A percentile compares a stretch with the other conserved stretches of the same genome.
These are phyloP conservation scores for Hypomesus transpacificus DNA, from an alignment of 2,113 vertebrate genomes.

Conservation along the genomic window DNA sequence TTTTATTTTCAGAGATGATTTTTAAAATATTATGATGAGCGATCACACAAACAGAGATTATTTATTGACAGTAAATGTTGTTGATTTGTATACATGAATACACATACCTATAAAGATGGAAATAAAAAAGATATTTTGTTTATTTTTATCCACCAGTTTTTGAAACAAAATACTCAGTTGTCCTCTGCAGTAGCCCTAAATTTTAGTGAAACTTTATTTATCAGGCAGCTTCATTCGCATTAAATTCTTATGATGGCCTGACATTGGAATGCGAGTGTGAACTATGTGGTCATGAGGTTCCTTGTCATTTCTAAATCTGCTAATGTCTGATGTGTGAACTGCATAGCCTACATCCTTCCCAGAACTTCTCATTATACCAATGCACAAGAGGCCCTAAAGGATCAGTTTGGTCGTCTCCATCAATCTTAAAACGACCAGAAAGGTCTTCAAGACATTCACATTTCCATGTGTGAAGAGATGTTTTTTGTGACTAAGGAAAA, in stretches of 20 bases:
- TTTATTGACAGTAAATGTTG: constrained; percentile 8
- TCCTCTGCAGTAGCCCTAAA: not conserved
- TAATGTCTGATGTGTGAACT: too few species aligned
- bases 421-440: too few species aligned
- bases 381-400: not conserved
- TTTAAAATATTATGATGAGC: not conserved
- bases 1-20: not conserved
- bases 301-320: too few species aligned
- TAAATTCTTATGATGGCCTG: too few species aligned
- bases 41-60: not conserved
- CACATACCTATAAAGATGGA: not conserved
- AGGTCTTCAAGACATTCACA: not conserved
- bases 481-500: constrained; percentile 19
- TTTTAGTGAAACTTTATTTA: not conserved
- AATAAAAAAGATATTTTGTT: not conserved
- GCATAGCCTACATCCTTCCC: not conserved
- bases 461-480: constrained; percentile 1
- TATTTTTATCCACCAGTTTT: constrained; percentile 1
- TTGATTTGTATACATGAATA: not conserved
- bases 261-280: too few species aligned
- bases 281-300: too few species aligned
- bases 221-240: not conserved
- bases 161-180: not conserved
- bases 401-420: too few species aligned
- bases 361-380: not conserved